Conservation (phyloP, 92 coral and sea anemone genomes). For the Muricea muricata region DNA sequence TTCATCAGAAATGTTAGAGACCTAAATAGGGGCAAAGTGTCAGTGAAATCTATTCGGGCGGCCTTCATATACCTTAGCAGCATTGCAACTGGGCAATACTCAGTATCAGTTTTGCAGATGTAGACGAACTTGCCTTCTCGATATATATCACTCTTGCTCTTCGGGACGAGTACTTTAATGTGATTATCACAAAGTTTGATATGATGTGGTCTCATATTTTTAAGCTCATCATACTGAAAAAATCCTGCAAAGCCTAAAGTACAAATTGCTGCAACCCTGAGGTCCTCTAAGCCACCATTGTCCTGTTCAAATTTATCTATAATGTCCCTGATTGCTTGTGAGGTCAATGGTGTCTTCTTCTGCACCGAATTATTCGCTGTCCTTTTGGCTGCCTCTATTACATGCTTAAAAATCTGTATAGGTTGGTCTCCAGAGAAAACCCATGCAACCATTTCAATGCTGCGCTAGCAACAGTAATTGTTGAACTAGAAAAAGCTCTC, state of each 20-base stretch:
- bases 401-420: conserved; percentile 13
- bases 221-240: conserved; percentile 40
- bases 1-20: neutral
- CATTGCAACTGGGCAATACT: conserved; percentile 8
- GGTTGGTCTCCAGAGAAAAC: neutral
- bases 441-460: conserved; percentile 8
- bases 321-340: conserved; percentile 32
- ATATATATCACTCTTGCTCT: conserved; percentile 12
- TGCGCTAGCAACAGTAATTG: neutral
- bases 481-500: too few relatives aligned
- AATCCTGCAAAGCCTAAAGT: conserved; percentile 51
- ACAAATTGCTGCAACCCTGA: conserved; percentile 39
- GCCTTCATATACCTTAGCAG: neutral
- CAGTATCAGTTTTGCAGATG: neutral
- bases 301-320: conserved; percentile 5
- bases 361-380: neutral
- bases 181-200: neutral
- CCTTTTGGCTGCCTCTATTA: conserved; percentile 47
- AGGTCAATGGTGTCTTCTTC: conserved; percentile 41
- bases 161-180: conserved; percentile 7
- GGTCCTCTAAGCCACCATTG: conserved; percentile 11
- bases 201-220: conserved; percentile 1
- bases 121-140: conserved; percentile 28
- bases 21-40: neutral
- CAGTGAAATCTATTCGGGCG: neutral